A percentile compares a stretch with the other conserved stretches of the same genome.
These are phyloP conservation scores for Poecilia picta DNA, from an alignment of 2,797 vertebrate species.

Conservation along the genomic window DNA sequence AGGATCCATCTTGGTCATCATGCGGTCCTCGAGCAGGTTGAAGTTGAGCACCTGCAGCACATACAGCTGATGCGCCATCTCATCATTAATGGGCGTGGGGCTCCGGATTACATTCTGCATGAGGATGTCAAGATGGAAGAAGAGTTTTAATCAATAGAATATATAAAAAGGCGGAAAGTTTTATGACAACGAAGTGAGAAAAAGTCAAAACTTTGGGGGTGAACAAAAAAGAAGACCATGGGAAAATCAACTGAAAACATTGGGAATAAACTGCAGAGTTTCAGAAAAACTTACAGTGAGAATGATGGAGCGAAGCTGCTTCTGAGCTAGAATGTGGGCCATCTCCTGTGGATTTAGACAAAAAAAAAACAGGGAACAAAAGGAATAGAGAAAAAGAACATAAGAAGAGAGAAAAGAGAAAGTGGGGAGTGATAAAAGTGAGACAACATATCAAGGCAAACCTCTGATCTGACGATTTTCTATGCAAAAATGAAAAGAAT, in stretches of 20 bases:
- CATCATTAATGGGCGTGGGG: slow-evolving; percentile 91
- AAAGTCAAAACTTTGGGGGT: background rate
- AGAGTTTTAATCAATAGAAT: slow-evolving; percentile 30
- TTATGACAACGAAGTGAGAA: background rate
- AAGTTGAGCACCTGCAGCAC: slow-evolving; percentile 97
- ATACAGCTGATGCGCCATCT: slow-evolving; percentile 98
- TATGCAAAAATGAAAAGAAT: slow-evolving; percentile 28
- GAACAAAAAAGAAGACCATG: background rate
- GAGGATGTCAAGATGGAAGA: background rate
- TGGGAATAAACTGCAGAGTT: slow-evolving; percentile 7
- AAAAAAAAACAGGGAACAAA: slow-evolving; percentile 12
- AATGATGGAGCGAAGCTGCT: slow-evolving; percentile 95
- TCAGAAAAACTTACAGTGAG: slow-evolving; percentile 87
- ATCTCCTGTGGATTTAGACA: slow-evolving; percentile 86
- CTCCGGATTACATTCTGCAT: slow-evolving; percentile 84
- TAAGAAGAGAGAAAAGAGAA: slow-evolving; percentile 27
- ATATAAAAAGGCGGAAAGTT: background rate
- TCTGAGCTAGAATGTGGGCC: slow-evolving; percentile 97
- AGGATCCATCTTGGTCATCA: slow-evolving; percentile 99
- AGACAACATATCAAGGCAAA: slow-evolving; percentile 20
- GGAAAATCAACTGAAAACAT: background rate
- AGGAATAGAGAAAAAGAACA: slow-evolving; percentile 27
- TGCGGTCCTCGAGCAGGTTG: slow-evolving; percentile 95
- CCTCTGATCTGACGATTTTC: slow-evolving; percentile 5
- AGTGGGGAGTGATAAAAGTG: slow-evolving; percentile 18